Conservation (phyloP, 2,113 vertebrate genomes). For the Helogale parvula region DNA sequence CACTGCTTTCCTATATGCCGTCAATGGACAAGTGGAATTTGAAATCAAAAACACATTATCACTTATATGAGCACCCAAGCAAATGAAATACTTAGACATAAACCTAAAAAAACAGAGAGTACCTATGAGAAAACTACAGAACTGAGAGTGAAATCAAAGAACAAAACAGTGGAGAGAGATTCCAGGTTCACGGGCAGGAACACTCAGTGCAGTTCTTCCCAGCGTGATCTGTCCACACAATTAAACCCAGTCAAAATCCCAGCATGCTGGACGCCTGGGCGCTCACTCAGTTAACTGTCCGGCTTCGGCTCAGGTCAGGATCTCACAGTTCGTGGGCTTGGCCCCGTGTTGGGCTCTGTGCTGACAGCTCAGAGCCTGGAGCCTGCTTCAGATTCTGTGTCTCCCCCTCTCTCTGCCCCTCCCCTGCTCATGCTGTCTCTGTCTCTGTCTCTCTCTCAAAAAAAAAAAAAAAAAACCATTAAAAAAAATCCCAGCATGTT, state of each 20-base stretch:
- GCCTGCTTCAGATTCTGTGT: too few relatives aligned
- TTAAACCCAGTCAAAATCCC: neutral
- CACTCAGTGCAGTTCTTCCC: neutral
- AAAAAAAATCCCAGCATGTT: too few relatives aligned
- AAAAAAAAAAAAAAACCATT: too few relatives aligned
- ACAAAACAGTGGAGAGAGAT: fast-evolving
- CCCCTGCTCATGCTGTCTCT: too few relatives aligned
- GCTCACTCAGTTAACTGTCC: too few relatives aligned
- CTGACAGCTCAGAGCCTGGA: too few relatives aligned
- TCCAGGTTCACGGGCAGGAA: neutral
- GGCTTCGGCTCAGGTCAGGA: too few relatives aligned
- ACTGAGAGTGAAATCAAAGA: neutral
- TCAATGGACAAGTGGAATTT: neutral
- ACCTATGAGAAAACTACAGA: neutral
- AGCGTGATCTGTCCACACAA: neutral
- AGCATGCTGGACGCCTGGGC: neutral
- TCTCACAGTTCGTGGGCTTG: too few relatives aligned
- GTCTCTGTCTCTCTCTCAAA: too few relatives aligned
- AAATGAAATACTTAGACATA: neutral
- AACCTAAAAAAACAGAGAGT: neutral
- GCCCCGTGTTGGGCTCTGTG: too few relatives aligned
- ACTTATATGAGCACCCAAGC: neutral
- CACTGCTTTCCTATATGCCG: neutral
- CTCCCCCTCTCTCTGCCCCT: too few relatives aligned
- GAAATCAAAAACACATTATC: neutral